Evolutionary conservation across 1,140 invertebrate genomes (phyloP), one percentile per base, ranked within the genome.

Genomic region (Lutraria rhynchaena): DNA sequence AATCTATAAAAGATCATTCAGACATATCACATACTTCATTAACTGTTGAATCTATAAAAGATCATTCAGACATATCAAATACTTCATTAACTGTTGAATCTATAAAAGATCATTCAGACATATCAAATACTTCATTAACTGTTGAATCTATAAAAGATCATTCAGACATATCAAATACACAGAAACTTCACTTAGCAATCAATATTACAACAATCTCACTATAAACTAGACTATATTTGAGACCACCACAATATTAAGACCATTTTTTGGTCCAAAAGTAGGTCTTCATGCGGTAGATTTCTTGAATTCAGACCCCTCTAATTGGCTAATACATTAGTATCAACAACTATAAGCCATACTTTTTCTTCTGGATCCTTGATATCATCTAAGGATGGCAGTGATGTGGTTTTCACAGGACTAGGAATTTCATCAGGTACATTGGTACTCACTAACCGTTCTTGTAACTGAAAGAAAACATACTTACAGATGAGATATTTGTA

Each of bases 41-140:
- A 92, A 69, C 69, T 91, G 87, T 35, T 90, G 87, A 15, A 91
- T 83, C 91, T 92, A 69, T 19, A 86, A 80, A 3, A 37, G 5
- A 41, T 41, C 15, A 41, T n/a, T n/a, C n/a, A n/a, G n/a, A n/a
- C n/a, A n/a, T n/a, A n/a, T 88, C 46, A 92, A 74, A 46, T 89
- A 90, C 33, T 87, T 81, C 74, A 90, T 81, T 41, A 92, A 67
- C 71, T 91, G 87, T 37, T 90, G 87, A 13, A 91, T 83, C 91
- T 92, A 67, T 19, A 86, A 78, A 11, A 11, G n/a, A n/a, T n/a
- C n/a, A n/a, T n/a, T n/a, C n/a, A n/a, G n/a, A n/a, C n/a, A n/a
- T n/a, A n/a, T 88, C 46, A 92, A 74, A 46, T 89, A 90, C 33
- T 87, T 81, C 74, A 90, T 81, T 41, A 92, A 67, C 71, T 91